Base-by-base conservation (phyloP, 2,113 vertebrate species). In the Beaufortia kweichowensis region DNA sequence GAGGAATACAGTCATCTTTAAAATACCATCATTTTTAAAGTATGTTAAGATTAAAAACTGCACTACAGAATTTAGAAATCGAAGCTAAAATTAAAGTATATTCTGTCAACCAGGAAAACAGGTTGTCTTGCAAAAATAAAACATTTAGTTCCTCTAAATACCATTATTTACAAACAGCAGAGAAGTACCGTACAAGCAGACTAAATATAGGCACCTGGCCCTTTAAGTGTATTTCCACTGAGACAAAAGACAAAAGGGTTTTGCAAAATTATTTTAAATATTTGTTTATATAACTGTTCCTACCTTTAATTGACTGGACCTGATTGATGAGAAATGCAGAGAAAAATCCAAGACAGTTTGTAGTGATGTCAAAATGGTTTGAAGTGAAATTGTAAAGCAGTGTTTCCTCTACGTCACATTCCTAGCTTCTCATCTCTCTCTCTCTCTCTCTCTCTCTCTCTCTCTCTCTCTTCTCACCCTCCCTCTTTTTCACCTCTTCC, bases 351-450 rank as follows among this genome's bases (percentile, higher is more conserved):
- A 17, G 19, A 23, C 33, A 19, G 17, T 53, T 21, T 17, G 14
- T 17, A 48, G 28, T 70, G 48, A 69, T 55, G 48, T 19, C 35
- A 11, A 39, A 57, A 35, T 23, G 0, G 14, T 21, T 29, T 53
- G 6, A 2, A 31, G 24, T 62, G 66, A 55, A 62, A 33, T n/a
- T 26, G 6, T 61, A 43, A 29, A 61, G 28, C 39, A 60, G 3
- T 31, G 23, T 48, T 62, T 56, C 53, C 70, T 79, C 31, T 23
- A 19, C 3, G 50, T 59, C 59, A 71, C 77, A 39, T 56, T 69
- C 65, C 7, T 17, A 64, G 39, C 35, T 64, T 50, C 41, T 21
- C 19, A 28, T 39, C 33, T 26, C 31, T 41, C 23, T 29, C 24
- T 61, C 24, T 15, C 31, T n/a, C 41, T 46, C 29, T 23, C 26